A percentile compares a stretch with the other conserved stretches of the same genome.
phyloP scores from a whole-genome alignment of 2,888 invertebrate species.

The Alviniconcha strummeri region DNA sequence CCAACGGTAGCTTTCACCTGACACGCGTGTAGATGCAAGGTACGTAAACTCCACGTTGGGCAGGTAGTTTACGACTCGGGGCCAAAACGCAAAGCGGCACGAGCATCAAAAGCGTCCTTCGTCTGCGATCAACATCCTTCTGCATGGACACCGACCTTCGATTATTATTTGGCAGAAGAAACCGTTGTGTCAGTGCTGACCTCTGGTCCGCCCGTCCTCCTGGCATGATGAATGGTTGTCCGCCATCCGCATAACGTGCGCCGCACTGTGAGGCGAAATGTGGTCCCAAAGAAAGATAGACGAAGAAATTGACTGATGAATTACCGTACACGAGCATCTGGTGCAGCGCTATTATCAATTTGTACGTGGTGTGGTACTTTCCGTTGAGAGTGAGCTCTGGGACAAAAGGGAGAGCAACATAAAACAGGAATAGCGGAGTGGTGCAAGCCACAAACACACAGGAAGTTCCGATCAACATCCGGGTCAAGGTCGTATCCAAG shows the following conservation, averaged over 20 bases:
- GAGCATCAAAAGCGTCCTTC: too few species aligned
- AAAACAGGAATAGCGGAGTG: neutral
- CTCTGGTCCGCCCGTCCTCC: too few species aligned
- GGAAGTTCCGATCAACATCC: conserved; percentile 12
- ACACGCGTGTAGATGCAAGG: too few species aligned
- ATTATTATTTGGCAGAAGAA: too few species aligned
- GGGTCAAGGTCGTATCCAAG: conserved; percentile 8
- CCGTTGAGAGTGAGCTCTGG: conserved; percentile 4
- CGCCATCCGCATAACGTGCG: neutral
- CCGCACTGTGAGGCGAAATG: neutral
- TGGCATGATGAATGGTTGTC: too few species aligned
- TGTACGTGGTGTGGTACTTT: neutral
- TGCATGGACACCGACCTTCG: too few species aligned
- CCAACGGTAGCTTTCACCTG: too few species aligned
- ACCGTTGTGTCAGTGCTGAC: too few species aligned
- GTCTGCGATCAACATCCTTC: too few species aligned
- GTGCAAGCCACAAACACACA: conserved; percentile 6
- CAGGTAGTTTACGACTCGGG: too few species aligned
- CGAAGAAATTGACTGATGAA: neutral
- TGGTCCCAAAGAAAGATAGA: neutral
- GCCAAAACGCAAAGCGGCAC: too few species aligned
- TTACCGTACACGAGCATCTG: neutral
- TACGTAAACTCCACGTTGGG: too few species aligned
- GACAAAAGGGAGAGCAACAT: neutral
- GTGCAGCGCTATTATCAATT: neutral